Base-by-base conservation (phyloP, 2,888 invertebrate species). In the Andrena fulva region DNA sequence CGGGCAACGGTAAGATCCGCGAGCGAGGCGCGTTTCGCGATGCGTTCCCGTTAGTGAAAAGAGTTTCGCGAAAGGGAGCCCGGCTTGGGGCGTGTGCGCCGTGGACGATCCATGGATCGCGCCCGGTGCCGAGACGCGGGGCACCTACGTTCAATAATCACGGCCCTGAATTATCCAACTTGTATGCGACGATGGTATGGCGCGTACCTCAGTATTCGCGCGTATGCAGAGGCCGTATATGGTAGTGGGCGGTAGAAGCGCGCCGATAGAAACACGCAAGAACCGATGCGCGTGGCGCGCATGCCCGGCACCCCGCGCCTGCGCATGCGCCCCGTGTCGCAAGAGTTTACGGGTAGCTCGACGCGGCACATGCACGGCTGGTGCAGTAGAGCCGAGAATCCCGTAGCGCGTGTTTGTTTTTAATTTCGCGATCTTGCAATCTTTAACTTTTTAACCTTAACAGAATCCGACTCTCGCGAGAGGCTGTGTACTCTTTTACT, bases 241-340 rank as follows among this genome's bases (percentile, higher is more conserved):
- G 93, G 93, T 91, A 92, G 93, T 92, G 92, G 93, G 93, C 92
- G 93, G 92, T 90, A 92, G 90, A 85, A 80, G 81, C 85, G 73
- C 70, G 77, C 80, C 48, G 77, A 69, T 35, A 64, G 77, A 79
- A 68, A 68, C 48, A 62, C 67, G 80, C 70, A 71, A 68, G 68
- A 77, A 73, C 70, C 48, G 56, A 54, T 75, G 56, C 70, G 73
- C 59, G 52, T 20, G 29, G 59, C 7, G 33, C 83, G 85, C 78
- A 75, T 84, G 87, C 85, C 83, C 67, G 56, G 24, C 64, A 68
- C 64, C 20, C 29, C 24, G 31, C 31, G 56, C 66, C 6, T 54
- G 78, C 88, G 90, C 89, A 88, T 83, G 89, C 89, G 89, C 66
- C 56, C 24, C 8, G 10, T 12, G 31, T 60, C 64, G 27, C 7